Evolutionary conservation across 1,140 invertebrate species (phyloP).

Genomic region (Lepidurus couesii): DNA sequence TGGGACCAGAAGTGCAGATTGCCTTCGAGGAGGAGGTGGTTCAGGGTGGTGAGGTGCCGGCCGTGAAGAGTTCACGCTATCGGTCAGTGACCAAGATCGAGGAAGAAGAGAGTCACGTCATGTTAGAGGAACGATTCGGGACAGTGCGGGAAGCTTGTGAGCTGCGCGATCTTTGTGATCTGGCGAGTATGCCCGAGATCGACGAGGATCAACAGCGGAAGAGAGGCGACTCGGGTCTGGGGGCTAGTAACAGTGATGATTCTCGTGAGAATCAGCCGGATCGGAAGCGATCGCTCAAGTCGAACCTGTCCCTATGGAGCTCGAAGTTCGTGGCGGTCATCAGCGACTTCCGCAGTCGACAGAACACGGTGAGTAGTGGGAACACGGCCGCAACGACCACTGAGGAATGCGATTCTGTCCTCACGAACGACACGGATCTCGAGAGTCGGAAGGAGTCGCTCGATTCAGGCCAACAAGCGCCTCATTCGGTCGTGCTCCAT

Average conservation of each 20-base stretch:
- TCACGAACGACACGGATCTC: slow-evolving; percentile 18
- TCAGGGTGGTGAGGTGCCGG: not conserved
- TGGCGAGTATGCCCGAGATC: not conserved
- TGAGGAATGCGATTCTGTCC: slow-evolving; percentile 16
- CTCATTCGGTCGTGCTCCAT: not conserved
- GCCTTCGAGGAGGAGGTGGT: slow-evolving; percentile 24
- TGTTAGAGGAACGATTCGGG: not conserved
- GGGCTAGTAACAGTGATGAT: not conserved
- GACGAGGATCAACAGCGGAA: not conserved
- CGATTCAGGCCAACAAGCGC: not conserved
- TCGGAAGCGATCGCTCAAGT: not conserved
- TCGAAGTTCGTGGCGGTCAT: not conserved
- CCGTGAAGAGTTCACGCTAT: not conserved
- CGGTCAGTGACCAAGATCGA: not conserved
- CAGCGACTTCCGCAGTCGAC: slow-evolving; percentile 19
- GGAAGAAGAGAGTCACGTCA: not conserved
- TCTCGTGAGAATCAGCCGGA: not conserved
- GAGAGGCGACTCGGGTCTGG: not conserved
- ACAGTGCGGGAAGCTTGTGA: not conserved
- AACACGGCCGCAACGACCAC: not conserved
- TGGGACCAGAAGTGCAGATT: slow-evolving; percentile 33
- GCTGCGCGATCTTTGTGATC: slow-evolving; percentile 16
- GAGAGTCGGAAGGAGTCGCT: not conserved
- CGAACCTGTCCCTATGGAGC: slow-evolving; percentile 9
- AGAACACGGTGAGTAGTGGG: slow-evolving; percentile 28